Percentiles rank a stretch among this genome's conserved stretches.
These are phyloP conservation scores for Watsonalla cultraria DNA, from an alignment of 2,888 invertebrate genomes.

Conservation along the genomic window DNA sequence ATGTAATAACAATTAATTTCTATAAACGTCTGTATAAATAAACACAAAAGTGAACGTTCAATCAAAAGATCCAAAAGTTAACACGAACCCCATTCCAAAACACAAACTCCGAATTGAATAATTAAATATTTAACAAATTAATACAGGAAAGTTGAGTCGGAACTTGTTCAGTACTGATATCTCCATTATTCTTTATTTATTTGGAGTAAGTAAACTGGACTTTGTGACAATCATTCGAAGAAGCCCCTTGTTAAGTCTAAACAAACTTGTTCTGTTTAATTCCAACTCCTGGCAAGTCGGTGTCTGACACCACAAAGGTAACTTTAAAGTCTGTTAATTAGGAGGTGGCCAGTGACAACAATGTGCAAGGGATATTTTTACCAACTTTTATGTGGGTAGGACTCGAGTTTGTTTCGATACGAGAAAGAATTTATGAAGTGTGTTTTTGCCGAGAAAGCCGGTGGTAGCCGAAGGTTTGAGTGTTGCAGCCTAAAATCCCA, in stretches of 20 bases:
- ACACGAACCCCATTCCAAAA: background rate
- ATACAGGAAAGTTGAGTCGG: slow-evolving; percentile 35
- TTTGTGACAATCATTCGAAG: slow-evolving; percentile 50
- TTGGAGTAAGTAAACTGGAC: slow-evolving; percentile 48
- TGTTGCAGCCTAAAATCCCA: no score
- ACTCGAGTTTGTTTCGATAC: background rate
- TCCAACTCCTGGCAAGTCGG: slow-evolving; percentile 40
- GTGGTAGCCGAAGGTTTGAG: no score
- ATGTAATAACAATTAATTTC: no score
- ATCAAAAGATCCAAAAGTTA: background rate
- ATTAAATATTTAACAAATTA: slow-evolving; percentile 5
- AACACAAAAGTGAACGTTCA: background rate
- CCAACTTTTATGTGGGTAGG: background rate
- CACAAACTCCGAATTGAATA: background rate
- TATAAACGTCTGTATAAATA: background rate
- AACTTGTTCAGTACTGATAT: slow-evolving; percentile 40
- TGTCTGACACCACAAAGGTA: slow-evolving; percentile 34
- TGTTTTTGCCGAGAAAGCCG: background rate
- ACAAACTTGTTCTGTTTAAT: slow-evolving; percentile 54
- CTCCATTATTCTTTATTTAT: slow-evolving; percentile 56
- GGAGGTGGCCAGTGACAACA: slow-evolving; percentile 5
- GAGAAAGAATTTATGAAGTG: background rate
- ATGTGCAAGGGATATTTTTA: slow-evolving; percentile 1
- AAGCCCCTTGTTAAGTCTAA: slow-evolving; percentile 49
- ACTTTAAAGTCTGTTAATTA: slow-evolving; percentile 37